Conservation (phyloP, 2,797 vertebrate species). For the Alca torda region DNA sequence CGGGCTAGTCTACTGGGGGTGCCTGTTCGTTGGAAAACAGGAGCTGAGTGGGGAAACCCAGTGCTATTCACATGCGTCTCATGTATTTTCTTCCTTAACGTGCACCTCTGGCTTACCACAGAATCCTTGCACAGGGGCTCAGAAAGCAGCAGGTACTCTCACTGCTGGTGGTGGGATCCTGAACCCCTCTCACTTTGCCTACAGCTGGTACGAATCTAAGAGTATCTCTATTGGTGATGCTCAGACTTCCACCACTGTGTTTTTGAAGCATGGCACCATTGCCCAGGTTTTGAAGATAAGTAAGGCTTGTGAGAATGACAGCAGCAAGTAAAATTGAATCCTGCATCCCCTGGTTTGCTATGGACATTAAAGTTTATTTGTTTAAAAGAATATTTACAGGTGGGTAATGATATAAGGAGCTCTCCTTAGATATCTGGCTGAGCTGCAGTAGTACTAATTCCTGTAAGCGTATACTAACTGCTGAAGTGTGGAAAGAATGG, state of each 20-base stretch:
- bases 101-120: accelerated
- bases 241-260: accelerated
- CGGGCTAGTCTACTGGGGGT: accelerated
- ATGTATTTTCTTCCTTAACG: accelerated
- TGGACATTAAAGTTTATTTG: not conserved
- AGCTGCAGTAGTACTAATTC: not conserved
- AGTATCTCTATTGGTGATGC: accelerated
- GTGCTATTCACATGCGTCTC: not conserved
- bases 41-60: not conserved
- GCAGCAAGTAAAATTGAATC: not conserved
- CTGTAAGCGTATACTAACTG: not conserved
- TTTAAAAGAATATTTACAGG: not conserved
- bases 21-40: accelerated
- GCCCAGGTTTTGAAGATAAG: not conserved
- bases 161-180: not conserved
- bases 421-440: accelerated
- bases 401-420: not conserved
- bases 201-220: accelerated
- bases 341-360: not conserved
- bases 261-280: accelerated
- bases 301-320: not conserved
- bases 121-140: accelerated
- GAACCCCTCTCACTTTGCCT: not conserved
- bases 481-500: not conserved
- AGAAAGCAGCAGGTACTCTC: accelerated